These are phyloP conservation scores for Thecocarcelia acutangulata DNA, from an alignment of 2,888 invertebrate genomes.

Conservation along the genomic window DNA sequence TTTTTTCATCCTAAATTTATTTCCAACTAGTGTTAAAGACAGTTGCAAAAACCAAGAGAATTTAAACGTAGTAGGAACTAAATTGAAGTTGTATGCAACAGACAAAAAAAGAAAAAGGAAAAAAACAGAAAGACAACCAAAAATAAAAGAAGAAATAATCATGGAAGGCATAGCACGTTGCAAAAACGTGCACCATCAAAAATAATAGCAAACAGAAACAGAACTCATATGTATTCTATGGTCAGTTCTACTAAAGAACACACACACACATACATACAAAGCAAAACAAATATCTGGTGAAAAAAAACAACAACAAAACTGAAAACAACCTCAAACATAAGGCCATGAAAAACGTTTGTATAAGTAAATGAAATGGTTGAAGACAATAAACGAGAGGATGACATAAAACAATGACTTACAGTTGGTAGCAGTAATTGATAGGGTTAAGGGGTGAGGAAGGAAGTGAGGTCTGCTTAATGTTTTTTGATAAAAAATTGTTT, in stretches of 20 bases:
- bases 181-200: slow-evolving; percentile 68
- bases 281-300: slow-evolving; percentile 6
- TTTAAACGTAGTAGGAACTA: slow-evolving; percentile 47
- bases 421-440: neutral
- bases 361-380: slow-evolving; percentile 58
- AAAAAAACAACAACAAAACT: slow-evolving; percentile 15
- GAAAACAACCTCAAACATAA: slow-evolving; percentile 45
- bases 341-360: slow-evolving; percentile 53
- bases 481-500: slow-evolving; percentile 45
- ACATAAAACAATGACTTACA: slow-evolving; percentile 54
- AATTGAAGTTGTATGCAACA: slow-evolving; percentile 33
- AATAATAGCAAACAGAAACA: slow-evolving; percentile 62
- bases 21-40: slow-evolving; percentile 37
- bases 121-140: neutral
- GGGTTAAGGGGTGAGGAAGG: neutral
- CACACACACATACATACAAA: neutral
- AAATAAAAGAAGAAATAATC: slow-evolving; percentile 55
- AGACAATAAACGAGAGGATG: slow-evolving; percentile 57
- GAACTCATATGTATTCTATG: slow-evolving; percentile 64
- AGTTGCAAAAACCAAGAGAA: slow-evolving; percentile 29
- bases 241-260: slow-evolving; percentile 44
- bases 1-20: neutral
- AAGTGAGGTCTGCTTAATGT: neutral
- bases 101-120: slow-evolving; percentile 10
- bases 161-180: slow-evolving; percentile 63